These are phyloP conservation scores for Solea senegalensis DNA, from an alignment of 2,113 vertebrate genomes.

Conservation along the genomic window DNA sequence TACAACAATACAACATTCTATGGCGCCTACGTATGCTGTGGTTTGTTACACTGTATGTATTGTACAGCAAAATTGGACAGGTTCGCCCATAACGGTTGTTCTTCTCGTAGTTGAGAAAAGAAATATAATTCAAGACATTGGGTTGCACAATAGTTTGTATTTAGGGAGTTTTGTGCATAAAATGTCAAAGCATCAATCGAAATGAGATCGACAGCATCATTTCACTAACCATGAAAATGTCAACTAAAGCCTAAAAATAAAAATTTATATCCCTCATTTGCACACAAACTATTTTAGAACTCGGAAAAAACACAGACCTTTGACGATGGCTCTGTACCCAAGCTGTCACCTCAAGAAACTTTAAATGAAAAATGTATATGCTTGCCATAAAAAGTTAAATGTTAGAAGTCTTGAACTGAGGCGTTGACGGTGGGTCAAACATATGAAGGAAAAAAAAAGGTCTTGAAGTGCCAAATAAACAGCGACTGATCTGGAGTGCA, in stretches of 20 bases:
- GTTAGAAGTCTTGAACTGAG: background rate
- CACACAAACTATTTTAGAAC: background rate
- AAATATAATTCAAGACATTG: background rate
- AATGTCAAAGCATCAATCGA: slow-evolving; percentile 1
- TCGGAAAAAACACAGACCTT: background rate
- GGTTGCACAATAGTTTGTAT: slow-evolving; percentile 2
- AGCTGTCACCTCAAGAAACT: no score
- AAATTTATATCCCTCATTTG: no score
- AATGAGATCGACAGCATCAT: background rate
- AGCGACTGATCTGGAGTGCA: slow-evolving; percentile 22
- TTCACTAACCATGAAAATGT: background rate
- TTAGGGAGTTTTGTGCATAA: background rate
- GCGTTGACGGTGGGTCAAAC: no score
- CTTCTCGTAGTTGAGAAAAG: background rate
- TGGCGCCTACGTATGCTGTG: background rate
- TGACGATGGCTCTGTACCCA: background rate
- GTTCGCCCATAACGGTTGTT: background rate
- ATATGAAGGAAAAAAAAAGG: background rate
- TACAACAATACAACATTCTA: background rate
- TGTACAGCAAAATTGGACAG: background rate
- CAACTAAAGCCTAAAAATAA: no score
- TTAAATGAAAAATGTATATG: no score
- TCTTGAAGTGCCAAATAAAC: slow-evolving; percentile 22
- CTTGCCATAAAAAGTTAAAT: background rate
- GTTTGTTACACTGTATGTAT: background rate